Conservation (phyloP, 2,888 invertebrate genomes). For the Eupeodes luniger region DNA sequence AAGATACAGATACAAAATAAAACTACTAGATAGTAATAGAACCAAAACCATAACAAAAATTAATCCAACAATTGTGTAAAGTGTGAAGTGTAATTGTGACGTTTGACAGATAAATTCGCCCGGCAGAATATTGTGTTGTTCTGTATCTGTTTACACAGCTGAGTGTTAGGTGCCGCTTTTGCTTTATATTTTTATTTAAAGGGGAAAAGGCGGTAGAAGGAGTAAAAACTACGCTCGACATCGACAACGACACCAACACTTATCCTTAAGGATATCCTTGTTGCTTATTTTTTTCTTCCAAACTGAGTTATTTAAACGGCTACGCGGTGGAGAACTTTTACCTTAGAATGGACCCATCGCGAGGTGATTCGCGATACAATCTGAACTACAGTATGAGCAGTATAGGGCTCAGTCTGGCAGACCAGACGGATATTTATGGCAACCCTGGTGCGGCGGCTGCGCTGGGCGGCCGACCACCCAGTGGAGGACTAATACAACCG, state of each 20-base stretch:
- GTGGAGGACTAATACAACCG: slow-evolving; percentile 85
- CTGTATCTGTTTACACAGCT: slow-evolving; percentile 22
- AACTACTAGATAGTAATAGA: background rate
- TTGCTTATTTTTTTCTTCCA: slow-evolving; percentile 54
- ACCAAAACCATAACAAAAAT: slow-evolving; percentile 42
- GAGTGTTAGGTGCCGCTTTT: background rate
- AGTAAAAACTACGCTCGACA: background rate
- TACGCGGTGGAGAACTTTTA: slow-evolving; percentile 84
- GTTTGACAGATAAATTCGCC: slow-evolving; percentile 40
- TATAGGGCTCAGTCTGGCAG: slow-evolving; percentile 92
- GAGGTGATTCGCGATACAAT: slow-evolving; percentile 95
- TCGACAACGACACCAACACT: background rate
- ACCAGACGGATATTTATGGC: slow-evolving; percentile 92
- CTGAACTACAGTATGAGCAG: slow-evolving; percentile 91
- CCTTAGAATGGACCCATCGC: slow-evolving; percentile 92
- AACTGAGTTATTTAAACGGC: slow-evolving; percentile 77
- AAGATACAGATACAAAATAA: background rate
- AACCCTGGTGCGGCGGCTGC: slow-evolving; percentile 83
- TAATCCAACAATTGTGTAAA: background rate
- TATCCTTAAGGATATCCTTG: slow-evolving; percentile 41
- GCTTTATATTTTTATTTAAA: too few species aligned
- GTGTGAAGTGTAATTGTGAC: background rate
- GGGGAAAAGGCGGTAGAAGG: background rate
- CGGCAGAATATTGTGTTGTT: slow-evolving; percentile 24
- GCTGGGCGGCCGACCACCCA: slow-evolving; percentile 86